These are phyloP conservation scores for Drosophila rhopaloa DNA, from an alignment of 1,140 invertebrate species.

Conservation along the genomic window DNA sequence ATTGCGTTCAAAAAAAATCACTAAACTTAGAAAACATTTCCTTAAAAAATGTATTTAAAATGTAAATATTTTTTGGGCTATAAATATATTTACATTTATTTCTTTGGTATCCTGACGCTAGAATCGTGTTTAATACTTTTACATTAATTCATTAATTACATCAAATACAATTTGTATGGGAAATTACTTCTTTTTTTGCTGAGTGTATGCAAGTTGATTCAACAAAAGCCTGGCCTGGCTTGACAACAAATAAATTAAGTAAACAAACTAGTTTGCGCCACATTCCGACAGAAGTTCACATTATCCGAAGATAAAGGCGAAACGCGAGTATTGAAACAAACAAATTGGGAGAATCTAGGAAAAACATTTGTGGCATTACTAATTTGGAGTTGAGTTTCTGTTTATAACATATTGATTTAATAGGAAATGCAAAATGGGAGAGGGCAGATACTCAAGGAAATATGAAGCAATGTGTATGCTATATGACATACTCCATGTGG, in stretches of 20 bases:
- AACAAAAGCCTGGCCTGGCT: constrained; percentile 13
- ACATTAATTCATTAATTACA: no score
- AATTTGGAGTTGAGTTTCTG: constrained; percentile 11
- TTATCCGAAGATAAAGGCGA: constrained; percentile 3
- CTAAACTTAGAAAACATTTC: no score
- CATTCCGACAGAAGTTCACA: constrained; percentile 53
- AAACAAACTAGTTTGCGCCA: constrained; percentile 59
- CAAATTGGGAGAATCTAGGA: constrained; percentile 17
- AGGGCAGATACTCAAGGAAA: background rate
- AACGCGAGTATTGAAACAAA: constrained; percentile 2
- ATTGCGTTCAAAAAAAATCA: no score
- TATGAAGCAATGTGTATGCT: background rate
- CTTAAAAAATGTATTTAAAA: no score
- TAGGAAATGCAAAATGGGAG: background rate
- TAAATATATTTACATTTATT: no score
- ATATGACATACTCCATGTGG: no score
- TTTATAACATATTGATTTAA: constrained; percentile 32
- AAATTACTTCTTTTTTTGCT: background rate
- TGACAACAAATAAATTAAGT: constrained; percentile 35
- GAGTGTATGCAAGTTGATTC: constrained; percentile 1
- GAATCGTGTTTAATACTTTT: no score
- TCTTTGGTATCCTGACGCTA: no score
- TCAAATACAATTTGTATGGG: no score
- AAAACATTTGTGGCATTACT: background rate
- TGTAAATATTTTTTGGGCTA: no score